These are phyloP conservation scores for Mimachlamys varia DNA, from an alignment of 2,888 invertebrate genomes.

Conservation along the genomic window DNA sequence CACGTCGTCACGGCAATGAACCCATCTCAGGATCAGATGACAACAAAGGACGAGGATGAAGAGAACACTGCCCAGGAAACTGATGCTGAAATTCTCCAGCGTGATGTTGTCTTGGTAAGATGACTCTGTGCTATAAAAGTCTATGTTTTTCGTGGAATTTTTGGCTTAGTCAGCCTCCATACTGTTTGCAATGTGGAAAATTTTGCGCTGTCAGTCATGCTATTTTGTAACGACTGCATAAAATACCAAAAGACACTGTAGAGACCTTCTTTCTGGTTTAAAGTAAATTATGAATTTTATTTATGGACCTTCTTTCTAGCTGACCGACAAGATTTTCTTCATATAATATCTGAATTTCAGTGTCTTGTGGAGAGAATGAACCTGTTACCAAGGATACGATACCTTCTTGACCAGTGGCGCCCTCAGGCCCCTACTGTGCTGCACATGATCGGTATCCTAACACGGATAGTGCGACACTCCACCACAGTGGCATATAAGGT, in stretches of 20 bases:
- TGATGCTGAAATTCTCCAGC: conserved; percentile 93
- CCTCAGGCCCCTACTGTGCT: conserved; percentile 89
- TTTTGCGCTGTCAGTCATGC: too few species aligned
- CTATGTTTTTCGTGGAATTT: too few species aligned
- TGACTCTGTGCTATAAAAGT: background rate
- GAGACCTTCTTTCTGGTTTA: too few species aligned
- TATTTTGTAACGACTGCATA: too few species aligned
- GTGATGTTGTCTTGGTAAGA: conserved; percentile 86
- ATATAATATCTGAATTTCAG: conserved; percentile 56
- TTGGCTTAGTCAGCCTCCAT: too few species aligned
- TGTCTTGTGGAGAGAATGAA: conserved; percentile 82
- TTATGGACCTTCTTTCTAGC: background rate
- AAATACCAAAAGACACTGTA: too few species aligned
- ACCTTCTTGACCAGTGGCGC: conserved; percentile 88
- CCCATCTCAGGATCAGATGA: conserved; percentile 52
- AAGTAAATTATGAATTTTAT: too few species aligned
- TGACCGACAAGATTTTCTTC: background rate
- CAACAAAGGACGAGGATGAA: conserved; percentile 80
- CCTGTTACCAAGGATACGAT: conserved; percentile 89
- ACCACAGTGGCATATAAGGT: conserved; percentile 84
- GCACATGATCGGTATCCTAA: conserved; percentile 90
- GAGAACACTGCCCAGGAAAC: conserved; percentile 85
- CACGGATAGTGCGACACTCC: conserved; percentile 90
- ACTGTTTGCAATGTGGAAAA: too few species aligned
- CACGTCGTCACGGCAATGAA: conserved; percentile 83